Evolutionary conservation across 2,113 vertebrate species (phyloP).

Genomic region (Triplophysa rosa): DNA sequence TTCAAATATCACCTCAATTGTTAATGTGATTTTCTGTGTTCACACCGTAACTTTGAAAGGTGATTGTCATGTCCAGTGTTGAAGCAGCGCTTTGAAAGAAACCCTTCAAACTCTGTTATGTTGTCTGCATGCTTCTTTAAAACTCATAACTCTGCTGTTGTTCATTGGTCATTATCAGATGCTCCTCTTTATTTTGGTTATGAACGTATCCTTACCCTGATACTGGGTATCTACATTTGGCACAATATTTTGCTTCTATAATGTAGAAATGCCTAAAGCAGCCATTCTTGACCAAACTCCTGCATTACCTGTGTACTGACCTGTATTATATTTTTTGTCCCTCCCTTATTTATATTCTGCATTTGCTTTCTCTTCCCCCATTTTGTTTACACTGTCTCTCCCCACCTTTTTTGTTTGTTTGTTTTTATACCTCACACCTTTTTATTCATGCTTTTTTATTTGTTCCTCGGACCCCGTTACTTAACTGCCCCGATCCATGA

Average conservation of each 20-base stretch:
- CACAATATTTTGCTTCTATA: conserved; percentile 86
- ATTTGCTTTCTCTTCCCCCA: conserved; percentile 81
- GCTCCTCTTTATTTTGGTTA: conserved; percentile 73
- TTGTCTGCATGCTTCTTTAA: conserved; percentile 80
- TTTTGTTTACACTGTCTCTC: conserved; percentile 72
- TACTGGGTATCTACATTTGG: conserved; percentile 92
- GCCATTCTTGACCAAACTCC: conserved; percentile 99
- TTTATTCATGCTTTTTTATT: conserved; percentile 81
- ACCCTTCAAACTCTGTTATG: conserved; percentile 76
- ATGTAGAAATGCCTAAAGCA: conserved; percentile 90
- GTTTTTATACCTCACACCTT: conserved; percentile 67
- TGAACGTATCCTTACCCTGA: conserved; percentile 89
- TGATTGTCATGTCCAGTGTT: conserved; percentile 78
- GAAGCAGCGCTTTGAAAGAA: conserved; percentile 70
- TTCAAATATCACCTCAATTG: conserved; percentile 53
- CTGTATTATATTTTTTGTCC: conserved; percentile 99
- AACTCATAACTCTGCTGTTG: conserved; percentile 62
- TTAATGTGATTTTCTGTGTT: conserved; percentile 56
- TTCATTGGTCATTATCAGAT: conserved; percentile 62
- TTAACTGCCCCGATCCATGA: conserved; percentile 98
- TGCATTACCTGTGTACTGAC: conserved; percentile 99
- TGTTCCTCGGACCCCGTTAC: conserved; percentile 80
- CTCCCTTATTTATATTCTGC: conserved; percentile 87
- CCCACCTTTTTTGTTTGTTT: conserved; percentile 71
- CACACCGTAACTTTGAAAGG: conserved; percentile 47